These are phyloP conservation scores for Capreolus pygargus DNA, from an alignment of 2,113 vertebrate genomes.

Conservation along the genomic window DNA sequence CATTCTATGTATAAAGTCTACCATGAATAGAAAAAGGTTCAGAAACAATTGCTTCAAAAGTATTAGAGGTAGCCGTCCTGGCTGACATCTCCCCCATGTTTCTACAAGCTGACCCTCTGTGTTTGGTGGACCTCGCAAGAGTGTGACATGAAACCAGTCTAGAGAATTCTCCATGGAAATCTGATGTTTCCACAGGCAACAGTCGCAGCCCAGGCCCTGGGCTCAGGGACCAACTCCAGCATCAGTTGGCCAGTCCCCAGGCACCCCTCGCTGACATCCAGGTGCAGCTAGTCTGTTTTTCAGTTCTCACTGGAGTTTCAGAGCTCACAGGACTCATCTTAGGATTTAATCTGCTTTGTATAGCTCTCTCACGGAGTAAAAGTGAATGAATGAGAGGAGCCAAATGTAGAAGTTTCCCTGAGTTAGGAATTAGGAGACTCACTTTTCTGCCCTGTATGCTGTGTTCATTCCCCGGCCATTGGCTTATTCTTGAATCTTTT, in stretches of 20 bases:
- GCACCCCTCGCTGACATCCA: background rate
- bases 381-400: background rate
- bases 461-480: background rate
- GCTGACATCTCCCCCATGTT: background rate
- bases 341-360: background rate
- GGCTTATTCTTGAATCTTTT: background rate
- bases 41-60: background rate
- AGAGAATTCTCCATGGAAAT: background rate
- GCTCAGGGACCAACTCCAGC: too few relatives aligned
- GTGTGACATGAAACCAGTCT: background rate
- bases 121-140: background rate
- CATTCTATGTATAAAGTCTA: background rate
- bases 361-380: background rate
- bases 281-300: too few relatives aligned
- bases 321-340: background rate
- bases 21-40: background rate
- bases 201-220: rapidly evolving
- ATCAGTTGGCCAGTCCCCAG: background rate
- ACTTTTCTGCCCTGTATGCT: background rate
- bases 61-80: background rate
- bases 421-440: background rate
- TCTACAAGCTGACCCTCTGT: background rate
- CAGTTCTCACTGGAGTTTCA: background rate
- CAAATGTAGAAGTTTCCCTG: background rate
- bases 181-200: too few relatives aligned